Conservation (phyloP, 2,113 vertebrate species). For the Platysteira castanea region DNA sequence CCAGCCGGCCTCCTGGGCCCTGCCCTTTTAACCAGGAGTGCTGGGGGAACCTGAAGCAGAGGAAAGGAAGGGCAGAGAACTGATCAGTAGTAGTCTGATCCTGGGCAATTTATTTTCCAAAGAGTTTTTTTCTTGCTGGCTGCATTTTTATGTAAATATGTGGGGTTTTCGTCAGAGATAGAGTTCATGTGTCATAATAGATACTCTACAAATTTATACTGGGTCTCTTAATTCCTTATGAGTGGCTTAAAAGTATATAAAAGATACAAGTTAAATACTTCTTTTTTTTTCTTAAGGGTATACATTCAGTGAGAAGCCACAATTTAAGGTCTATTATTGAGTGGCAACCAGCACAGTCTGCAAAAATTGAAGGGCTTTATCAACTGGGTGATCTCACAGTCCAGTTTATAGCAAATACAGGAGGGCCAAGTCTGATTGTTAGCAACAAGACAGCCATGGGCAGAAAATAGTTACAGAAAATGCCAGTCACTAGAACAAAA, state of each 20-base stretch:
- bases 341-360: background rate
- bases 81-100: background rate
- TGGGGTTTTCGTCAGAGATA: background rate
- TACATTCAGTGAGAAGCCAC: background rate
- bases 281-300: background rate
- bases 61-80: background rate
- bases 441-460: background rate
- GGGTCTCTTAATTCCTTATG: background rate
- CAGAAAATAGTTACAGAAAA: background rate
- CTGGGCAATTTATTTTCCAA: background rate
- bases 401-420: background rate
- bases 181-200: background rate
- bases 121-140: background rate
- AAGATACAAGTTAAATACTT: background rate
- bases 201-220: background rate
- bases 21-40: background rate
- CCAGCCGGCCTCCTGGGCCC: background rate
- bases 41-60: background rate
- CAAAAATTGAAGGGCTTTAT: background rate
- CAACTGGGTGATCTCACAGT: accelerated
- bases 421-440: background rate
- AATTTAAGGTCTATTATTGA: background rate
- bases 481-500: background rate
- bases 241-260: background rate
- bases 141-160: background rate